phyloP scores from a whole-genome alignment of 2,888 invertebrate genomes.

The Cheilosia grossa region DNA sequence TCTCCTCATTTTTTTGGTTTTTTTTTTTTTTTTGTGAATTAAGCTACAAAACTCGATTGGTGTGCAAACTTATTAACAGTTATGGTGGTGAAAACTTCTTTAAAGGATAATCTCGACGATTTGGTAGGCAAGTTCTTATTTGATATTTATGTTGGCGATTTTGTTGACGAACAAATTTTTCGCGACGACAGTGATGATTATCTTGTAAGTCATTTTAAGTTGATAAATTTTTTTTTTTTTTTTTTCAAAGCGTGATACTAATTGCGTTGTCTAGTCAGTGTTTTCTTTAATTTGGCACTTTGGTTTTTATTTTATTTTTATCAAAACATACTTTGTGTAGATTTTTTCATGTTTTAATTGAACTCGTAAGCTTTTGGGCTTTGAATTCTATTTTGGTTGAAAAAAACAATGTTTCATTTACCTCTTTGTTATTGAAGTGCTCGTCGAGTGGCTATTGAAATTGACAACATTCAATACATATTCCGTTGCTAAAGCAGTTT shows the following conservation, averaged over 20 bases:
- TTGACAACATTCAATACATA: too few relatives aligned
- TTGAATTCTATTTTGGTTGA: too few relatives aligned
- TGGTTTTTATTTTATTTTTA: background rate
- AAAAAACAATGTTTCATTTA: too few relatives aligned
- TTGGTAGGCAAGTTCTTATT: slow-evolving; percentile 79
- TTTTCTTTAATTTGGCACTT: background rate
- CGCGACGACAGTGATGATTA: slow-evolving; percentile 79
- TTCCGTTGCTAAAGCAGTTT: too few relatives aligned
- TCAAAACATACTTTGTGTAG: background rate
- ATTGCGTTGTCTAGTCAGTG: background rate
- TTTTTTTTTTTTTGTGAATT: background rate
- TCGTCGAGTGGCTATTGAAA: too few relatives aligned
- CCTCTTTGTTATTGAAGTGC: too few relatives aligned
- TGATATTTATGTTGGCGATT: slow-evolving; percentile 79
- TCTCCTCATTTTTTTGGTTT: background rate
- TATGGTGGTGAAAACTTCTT: slow-evolving; percentile 52
- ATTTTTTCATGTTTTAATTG: background rate
- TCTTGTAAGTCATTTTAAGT: slow-evolving; percentile 78
- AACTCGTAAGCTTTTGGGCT: background rate
- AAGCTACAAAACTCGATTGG: background rate
- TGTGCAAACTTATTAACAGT: background rate
- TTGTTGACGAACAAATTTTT: slow-evolving; percentile 81
- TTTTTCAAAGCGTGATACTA: background rate
- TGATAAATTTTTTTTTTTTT: background rate
- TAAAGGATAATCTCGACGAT: slow-evolving; percentile 76